A percentile compares a stretch with the other conserved stretches of the same genome.
Conservation (phyloP, 1,140 invertebrate species). For the Teleogryllus occipitalis region DNA sequence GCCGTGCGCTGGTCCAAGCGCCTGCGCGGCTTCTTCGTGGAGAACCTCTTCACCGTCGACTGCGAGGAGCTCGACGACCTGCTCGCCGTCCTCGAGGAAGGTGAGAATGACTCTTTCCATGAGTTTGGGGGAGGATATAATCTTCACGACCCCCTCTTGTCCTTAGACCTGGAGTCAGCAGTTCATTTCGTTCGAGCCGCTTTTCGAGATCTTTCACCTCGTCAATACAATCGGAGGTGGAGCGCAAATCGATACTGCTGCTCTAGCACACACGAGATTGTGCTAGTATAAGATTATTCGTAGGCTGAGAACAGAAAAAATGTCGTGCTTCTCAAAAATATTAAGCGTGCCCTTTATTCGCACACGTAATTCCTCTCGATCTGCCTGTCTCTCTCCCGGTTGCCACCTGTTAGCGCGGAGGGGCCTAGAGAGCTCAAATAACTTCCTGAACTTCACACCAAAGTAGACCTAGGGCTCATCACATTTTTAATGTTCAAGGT, state of each 20-base stretch:
- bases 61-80: slow-evolving; percentile 91
- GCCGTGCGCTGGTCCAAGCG: slow-evolving; percentile 90
- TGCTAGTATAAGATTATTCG: not conserved
- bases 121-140: not conserved
- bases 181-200: slow-evolving; percentile 11
- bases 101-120: slow-evolving; percentile 38
- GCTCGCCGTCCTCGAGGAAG: slow-evolving; percentile 89
- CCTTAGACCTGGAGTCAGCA: not conserved
- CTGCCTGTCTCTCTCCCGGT: too few relatives aligned
- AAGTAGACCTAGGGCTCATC: too few relatives aligned
- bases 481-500: too few relatives aligned
- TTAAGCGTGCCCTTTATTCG: not conserved
- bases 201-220: not conserved
- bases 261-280: not conserved
- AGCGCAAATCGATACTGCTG: not conserved
- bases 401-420: too few relatives aligned
- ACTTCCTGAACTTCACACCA: too few relatives aligned
- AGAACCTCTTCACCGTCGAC: slow-evolving; percentile 89
- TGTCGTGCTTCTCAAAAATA: not conserved
- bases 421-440: too few relatives aligned
- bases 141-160: not conserved
- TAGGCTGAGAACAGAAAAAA: not conserved
- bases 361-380: too few relatives aligned
- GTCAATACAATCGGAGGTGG: not conserved
- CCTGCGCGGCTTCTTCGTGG: slow-evolving; percentile 84